Base-by-base conservation (phyloP, 1,140 invertebrate genomes). In the Aphidius ervi region DNA sequence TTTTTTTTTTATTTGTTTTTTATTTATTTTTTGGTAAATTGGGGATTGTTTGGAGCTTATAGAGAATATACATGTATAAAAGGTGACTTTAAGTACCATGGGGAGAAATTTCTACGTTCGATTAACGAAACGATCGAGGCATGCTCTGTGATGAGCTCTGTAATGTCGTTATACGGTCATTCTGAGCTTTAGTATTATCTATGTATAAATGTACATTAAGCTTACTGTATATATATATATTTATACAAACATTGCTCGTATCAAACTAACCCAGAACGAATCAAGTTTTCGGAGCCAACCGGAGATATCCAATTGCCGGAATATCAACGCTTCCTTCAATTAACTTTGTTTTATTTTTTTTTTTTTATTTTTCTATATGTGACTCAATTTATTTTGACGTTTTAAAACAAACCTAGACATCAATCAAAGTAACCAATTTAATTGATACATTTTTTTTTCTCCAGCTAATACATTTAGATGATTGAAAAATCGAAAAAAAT, bases 251-350 rank as follows among this genome's bases (percentile, higher is more conserved):
- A 31, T 31, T 31, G 23, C 2, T 59, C 47, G 57, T 59, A 52
- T 59, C 49, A 49, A 42, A 41, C 40, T 47, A 43, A 59, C 6
- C 48, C 31, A 39, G n/a, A 9, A 6, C 41, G 10, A 49, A 59
- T 50, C 31, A 59, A 59, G 48, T 49, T 59, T 59, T 59, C 47
- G 41, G 41, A 59, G 9, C 42, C 3, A 23, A 42, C 57, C 57
- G 57, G 57, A 59, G 48, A 59, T 59, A 59, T 59, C 48, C 57
- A 59, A 59, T 59, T 59, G 16, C n/a, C 37, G 42, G 46, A n/a
- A 42, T 50, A 59, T 59, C 46, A 59, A 43, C 48, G 57, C 23
- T 52, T 23, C 48, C 54, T 20, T 31, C 41, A 46, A 46, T 41
- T 56, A 16, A 8, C 9, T 46, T 46, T 46, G 23, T 31, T 31